These are phyloP conservation scores for Condylostylus longicornis DNA, from an alignment of 1,140 invertebrate genomes.

Conservation along the genomic window DNA sequence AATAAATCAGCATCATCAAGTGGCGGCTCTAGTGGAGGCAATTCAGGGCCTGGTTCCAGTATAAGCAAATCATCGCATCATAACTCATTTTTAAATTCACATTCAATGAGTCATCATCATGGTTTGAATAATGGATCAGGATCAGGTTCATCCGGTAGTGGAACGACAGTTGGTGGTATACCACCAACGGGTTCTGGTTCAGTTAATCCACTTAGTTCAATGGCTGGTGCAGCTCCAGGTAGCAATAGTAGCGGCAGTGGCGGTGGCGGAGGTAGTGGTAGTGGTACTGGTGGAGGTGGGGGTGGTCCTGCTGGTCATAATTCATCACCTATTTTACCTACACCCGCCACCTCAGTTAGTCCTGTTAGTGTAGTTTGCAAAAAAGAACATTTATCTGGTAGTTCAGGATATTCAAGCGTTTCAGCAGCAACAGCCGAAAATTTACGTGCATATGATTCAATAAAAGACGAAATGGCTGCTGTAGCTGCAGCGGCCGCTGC, in stretches of 20 bases:
- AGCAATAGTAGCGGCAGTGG: slow-evolving; percentile 4
- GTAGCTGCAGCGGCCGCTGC: slow-evolving; percentile 19
- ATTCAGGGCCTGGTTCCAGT: not conserved
- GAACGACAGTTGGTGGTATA: not conserved
- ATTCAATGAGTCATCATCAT: too few relatives aligned
- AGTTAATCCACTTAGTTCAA: not conserved
- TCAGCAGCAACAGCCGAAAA: slow-evolving; percentile 11
- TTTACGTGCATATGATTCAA: slow-evolving; percentile 22
- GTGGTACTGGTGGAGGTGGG: slow-evolving; percentile 18
- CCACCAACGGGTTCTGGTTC: not conserved
- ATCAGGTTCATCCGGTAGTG: not conserved
- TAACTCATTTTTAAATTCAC: too few relatives aligned
- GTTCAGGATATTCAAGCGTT: slow-evolving; percentile 9
- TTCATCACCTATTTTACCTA: slow-evolving; percentile 40
- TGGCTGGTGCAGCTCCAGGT: not conserved
- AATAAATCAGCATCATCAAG: slow-evolving; percentile 3
- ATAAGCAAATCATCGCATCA: slow-evolving; percentile 9
- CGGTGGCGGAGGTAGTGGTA: slow-evolving; percentile 17
- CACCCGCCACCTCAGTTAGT: slow-evolving; percentile 43
- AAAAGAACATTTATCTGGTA: slow-evolving; percentile 36
- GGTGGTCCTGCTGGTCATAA: slow-evolving; percentile 22
- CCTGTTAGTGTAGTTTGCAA: slow-evolving; percentile 47
- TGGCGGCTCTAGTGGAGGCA: too few relatives aligned
- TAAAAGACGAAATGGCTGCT: slow-evolving; percentile 28
- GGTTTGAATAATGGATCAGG: too few relatives aligned